Evolutionary conservation across 2,888 invertebrate species (phyloP).

Genomic region (Apamea monoglypha): DNA sequence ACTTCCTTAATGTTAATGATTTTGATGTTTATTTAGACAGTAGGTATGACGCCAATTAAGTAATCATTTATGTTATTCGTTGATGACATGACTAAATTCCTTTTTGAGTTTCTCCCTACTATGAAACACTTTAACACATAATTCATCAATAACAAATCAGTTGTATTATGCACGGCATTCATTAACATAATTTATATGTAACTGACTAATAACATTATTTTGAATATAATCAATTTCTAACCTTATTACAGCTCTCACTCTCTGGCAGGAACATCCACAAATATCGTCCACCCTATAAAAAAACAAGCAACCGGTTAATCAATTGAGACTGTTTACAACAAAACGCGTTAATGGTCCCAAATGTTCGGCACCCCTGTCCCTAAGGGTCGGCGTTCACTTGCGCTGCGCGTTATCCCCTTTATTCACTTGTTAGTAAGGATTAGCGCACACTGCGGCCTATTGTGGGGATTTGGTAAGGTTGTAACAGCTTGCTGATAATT

Average conservation of each 20-base stretch:
- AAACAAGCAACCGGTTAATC: slow-evolving; percentile 58
- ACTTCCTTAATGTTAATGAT: slow-evolving; percentile 46
- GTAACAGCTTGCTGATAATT: slow-evolving; percentile 66
- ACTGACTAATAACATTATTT: background rate
- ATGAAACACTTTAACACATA: background rate
- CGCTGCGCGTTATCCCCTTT: slow-evolving; percentile 61
- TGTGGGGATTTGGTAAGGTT: slow-evolving; percentile 40
- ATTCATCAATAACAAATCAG: background rate
- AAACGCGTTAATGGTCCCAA: slow-evolving; percentile 64
- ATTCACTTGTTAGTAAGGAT: slow-evolving; percentile 66
- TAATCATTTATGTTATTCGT: background rate
- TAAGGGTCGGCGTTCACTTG: slow-evolving; percentile 56
- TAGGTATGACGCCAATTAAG: background rate
- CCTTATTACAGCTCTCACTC: background rate
- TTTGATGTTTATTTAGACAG: slow-evolving; percentile 31
- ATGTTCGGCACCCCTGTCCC: slow-evolving; percentile 58
- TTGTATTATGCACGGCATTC: background rate
- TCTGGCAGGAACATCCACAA: too few species aligned
- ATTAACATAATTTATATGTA: too few species aligned
- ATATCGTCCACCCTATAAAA: background rate
- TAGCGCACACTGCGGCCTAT: slow-evolving; percentile 53
- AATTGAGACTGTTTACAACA: slow-evolving; percentile 65
- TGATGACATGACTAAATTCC: background rate
- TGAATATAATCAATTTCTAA: background rate
- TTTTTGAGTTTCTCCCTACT: background rate